phyloP scores from a whole-genome alignment of 1,140 invertebrate genomes.

The Ceratina australensis region DNA sequence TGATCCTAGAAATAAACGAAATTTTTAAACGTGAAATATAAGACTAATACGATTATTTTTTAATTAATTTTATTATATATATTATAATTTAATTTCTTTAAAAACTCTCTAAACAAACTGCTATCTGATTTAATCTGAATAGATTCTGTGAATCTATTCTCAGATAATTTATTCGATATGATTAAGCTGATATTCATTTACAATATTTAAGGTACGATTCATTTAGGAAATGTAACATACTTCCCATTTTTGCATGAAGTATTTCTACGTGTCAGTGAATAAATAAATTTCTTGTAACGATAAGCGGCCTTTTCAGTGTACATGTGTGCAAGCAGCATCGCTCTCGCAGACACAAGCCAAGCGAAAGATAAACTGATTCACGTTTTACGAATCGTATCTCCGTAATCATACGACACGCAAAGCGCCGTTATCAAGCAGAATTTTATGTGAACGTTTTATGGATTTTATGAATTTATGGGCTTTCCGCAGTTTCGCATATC shows the following conservation, averaged over 20 bases:
- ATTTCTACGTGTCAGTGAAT: not conserved
- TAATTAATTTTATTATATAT: too few relatives aligned
- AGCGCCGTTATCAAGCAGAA: constrained; percentile 6
- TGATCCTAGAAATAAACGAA: not conserved
- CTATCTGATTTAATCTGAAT: too few relatives aligned
- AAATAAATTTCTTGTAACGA: not conserved
- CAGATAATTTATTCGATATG: too few relatives aligned
- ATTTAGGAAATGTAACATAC: too few relatives aligned
- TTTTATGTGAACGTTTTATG: not conserved
- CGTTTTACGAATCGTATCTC: constrained; percentile 2
- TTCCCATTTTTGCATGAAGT: too few relatives aligned
- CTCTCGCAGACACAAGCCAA: not conserved
- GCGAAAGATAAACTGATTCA: constrained; percentile 1
- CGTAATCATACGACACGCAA: not conserved
- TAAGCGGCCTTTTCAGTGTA: not conserved
- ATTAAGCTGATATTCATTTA: too few relatives aligned
- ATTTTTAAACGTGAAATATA: too few relatives aligned
- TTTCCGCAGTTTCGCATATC: not conserved
- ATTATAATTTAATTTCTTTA: too few relatives aligned
- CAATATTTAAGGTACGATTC: too few relatives aligned
- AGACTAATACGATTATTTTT: too few relatives aligned
- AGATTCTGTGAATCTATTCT: too few relatives aligned
- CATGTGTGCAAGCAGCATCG: not conserved
- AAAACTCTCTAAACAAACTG: too few relatives aligned
- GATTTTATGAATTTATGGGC: constrained; percentile 1